A percentile compares a stretch with the other conserved stretches of the same genome.
Conservation (phyloP, 2,797 vertebrate genomes). For the Bucorvus abyssinicus region DNA sequence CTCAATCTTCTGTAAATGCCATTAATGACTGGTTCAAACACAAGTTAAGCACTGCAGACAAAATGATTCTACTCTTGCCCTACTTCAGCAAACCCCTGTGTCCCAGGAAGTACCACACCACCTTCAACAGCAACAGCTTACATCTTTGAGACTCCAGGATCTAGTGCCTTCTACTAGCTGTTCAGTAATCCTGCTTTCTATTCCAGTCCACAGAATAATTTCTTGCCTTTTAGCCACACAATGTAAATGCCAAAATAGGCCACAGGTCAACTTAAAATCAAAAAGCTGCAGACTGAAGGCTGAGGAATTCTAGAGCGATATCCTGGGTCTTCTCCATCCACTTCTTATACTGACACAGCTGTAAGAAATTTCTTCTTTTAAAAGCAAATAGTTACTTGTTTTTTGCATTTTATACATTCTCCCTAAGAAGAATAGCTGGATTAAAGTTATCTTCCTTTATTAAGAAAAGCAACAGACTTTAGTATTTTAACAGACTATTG, state of each 20-base stretch:
- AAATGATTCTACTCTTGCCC: neutral
- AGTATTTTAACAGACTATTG: neutral
- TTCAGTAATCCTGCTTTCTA: conserved; percentile 25
- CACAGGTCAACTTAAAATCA: neutral
- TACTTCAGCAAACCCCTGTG: neutral
- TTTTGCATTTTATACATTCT: neutral
- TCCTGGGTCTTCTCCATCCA: neutral
- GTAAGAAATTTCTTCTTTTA: neutral
- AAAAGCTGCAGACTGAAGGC: neutral
- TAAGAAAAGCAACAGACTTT: neutral
- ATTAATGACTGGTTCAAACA: neutral
- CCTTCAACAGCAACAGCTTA: neutral
- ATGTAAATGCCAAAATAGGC: neutral
- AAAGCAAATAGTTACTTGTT: neutral
- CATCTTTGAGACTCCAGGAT: neutral
- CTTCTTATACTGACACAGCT: neutral
- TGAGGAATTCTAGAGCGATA: neutral
- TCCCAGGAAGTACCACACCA: neutral
- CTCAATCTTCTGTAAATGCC: neutral
- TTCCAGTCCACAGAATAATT: conserved; percentile 21
- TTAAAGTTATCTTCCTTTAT: neutral
- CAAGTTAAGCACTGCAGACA: neutral
- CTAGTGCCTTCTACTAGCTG: neutral
- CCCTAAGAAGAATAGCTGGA: neutral
- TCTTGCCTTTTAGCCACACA: conserved; percentile 1